Base-by-base conservation (phyloP, 2,888 invertebrate genomes). In the Eupithecia inturbata region DNA sequence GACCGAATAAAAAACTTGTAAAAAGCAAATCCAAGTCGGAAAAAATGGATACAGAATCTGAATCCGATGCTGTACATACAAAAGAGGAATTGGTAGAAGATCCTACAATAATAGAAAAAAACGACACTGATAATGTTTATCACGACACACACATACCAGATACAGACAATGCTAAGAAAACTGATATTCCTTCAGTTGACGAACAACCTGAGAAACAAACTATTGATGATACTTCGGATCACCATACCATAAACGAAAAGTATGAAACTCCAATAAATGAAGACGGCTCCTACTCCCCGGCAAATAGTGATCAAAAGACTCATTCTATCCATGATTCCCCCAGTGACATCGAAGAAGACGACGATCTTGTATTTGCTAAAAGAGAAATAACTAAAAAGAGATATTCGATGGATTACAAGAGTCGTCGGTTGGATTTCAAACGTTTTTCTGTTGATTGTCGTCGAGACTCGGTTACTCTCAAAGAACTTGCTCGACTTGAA, bases 1-100 rank as follows among this genome's bases (percentile, higher is more conserved):
- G 95, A 86, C 95, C 95, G 64, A 92, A 86, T 81, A 95, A 95
- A 87, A 95, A 92, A 88, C 82, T 92, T 72, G 87, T 81, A 79
- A 95, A 94, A 86, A 94, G 89, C 82, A 94, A 93, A 88, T 91
- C 91, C 0, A 91, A 91, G 83, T 80, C 90, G 9, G 92, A 91
- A 84, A 90, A 91, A 68, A 89, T 94, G 89, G 88, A 91, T 84
- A 81, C 87, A 36, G 79, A 88, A 73, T 80, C 84, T 2, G 87
- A 88, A 75, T 79, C 83, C 14, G 84, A 87, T 74, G 79, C 79
- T 68, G 79, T 81, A 45, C 79, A 85, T 79, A 80, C 75, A 73
- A 85, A 88, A 79, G 87, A 85, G 74, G 86, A 85, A 22, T 75
- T 85, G 39, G 77, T 82, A 68, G 78, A 80, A 66, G 70, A 78